Conservation (phyloP, 2,113 vertebrate species). For the Eulacestoma nigropectus region DNA sequence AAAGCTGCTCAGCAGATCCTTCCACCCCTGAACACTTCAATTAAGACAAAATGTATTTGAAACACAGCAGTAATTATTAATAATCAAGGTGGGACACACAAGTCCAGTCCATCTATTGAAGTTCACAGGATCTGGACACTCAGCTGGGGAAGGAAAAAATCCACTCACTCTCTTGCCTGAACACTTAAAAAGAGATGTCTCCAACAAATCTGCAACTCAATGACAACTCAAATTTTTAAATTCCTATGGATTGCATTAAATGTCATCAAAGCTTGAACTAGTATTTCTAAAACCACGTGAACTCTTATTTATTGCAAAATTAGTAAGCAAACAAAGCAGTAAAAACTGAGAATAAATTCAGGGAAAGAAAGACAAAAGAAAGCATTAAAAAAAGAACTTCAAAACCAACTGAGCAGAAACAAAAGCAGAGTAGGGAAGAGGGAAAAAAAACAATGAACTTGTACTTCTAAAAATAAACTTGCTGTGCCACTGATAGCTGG, state of each 20-base stretch:
- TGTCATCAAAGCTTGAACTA: not conserved
- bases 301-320: not conserved
- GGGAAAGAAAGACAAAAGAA: not conserved
- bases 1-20: not conserved
- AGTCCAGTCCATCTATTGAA: not conserved
- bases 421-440: not conserved
- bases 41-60: not conserved
- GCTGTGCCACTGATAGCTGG: not conserved
- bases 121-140: not conserved
- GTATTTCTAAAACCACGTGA: not conserved
- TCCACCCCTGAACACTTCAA: not conserved
- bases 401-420: not conserved
- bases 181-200: not conserved
- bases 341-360: not conserved
- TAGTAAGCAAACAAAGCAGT: not conserved
- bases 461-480: slow-evolving; percentile 10
- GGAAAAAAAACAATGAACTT: not conserved
- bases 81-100: not conserved
- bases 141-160: not conserved
- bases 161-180: not conserved
- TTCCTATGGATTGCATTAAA: not conserved
- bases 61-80: not conserved
- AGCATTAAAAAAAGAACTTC: not conserved
- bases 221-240: not conserved
- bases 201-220: not conserved